Conservation (phyloP, 2,888 invertebrate species). For the Acleris emargana region DNA sequence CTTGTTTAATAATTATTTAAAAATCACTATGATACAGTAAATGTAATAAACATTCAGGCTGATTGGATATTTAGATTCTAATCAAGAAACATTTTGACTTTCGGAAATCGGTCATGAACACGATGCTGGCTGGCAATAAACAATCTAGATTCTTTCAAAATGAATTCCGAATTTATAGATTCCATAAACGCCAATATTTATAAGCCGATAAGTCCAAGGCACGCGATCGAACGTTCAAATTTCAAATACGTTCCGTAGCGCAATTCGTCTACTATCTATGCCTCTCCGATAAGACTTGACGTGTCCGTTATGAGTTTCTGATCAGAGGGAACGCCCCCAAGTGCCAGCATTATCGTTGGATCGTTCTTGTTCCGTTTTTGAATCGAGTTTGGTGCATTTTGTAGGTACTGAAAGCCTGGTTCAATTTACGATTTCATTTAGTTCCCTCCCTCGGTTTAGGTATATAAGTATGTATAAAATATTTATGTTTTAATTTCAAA, state of each 20-base stretch:
- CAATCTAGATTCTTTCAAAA: neutral
- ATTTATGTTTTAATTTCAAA: no score
- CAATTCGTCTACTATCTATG: constrained; percentile 55
- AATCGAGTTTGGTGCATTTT: constrained; percentile 13
- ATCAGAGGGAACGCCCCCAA: constrained; percentile 62
- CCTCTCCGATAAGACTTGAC: constrained; percentile 73
- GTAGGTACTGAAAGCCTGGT: neutral
- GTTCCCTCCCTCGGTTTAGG: no score
- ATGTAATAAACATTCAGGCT: no score
- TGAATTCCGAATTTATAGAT: constrained; percentile 12
- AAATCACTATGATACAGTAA: no score
- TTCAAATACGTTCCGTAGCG: constrained; percentile 34
- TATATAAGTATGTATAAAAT: no score
- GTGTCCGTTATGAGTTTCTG: constrained; percentile 75
- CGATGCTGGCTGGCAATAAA: neutral
- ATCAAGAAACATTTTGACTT: no score
- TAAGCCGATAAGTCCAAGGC: constrained; percentile 34
- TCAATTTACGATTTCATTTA: no score
- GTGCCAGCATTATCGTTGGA: constrained; percentile 25
- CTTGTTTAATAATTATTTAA: no score
- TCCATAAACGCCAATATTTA: constrained; percentile 26
- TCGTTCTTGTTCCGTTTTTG: constrained; percentile 29
- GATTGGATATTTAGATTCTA: no score
- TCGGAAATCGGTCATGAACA: no score
- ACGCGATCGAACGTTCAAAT: constrained; percentile 32